Evolutionary conservation across 2,888 invertebrate genomes (phyloP).

Genomic region (Pterobdella sp.): DNA sequence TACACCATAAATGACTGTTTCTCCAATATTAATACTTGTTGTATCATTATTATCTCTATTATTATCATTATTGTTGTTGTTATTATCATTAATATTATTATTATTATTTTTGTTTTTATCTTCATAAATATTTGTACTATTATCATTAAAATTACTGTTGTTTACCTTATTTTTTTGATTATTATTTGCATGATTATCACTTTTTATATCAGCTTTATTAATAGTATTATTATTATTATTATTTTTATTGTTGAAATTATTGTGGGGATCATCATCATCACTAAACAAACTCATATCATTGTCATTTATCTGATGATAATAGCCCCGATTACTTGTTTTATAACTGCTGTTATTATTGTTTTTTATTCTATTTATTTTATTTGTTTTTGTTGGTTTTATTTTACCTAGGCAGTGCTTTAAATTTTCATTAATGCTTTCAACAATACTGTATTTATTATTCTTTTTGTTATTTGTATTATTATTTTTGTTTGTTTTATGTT

Average conservation of each 20-base stretch:
- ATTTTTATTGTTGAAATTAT: constrained; percentile 8
- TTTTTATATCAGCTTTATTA: background rate
- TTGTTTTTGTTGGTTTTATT: no score
- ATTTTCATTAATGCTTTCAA: background rate
- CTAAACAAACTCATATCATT: constrained; percentile 7
- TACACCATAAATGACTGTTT: no score
- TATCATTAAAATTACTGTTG: background rate
- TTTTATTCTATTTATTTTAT: background rate
- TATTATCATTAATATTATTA: background rate
- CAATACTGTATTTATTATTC: background rate
- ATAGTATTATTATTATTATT: background rate
- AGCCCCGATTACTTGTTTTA: background rate
- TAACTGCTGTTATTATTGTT: background rate
- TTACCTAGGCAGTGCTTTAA: background rate
- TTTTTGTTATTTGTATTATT: background rate
- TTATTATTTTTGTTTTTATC: background rate
- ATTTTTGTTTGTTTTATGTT: no score
- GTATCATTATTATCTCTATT: constrained; percentile 15
- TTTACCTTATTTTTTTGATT: background rate
- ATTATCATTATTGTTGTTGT: constrained; percentile 11
- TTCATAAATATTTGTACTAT: background rate
- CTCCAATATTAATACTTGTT: background rate
- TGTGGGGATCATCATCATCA: background rate
- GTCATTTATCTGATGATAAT: background rate
- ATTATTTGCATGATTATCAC: background rate